Evolutionary conservation across 2,113 vertebrate species (phyloP), one percentile per base, ranked within the genome.

Genomic region (Protomyctophum bolini): DNA sequence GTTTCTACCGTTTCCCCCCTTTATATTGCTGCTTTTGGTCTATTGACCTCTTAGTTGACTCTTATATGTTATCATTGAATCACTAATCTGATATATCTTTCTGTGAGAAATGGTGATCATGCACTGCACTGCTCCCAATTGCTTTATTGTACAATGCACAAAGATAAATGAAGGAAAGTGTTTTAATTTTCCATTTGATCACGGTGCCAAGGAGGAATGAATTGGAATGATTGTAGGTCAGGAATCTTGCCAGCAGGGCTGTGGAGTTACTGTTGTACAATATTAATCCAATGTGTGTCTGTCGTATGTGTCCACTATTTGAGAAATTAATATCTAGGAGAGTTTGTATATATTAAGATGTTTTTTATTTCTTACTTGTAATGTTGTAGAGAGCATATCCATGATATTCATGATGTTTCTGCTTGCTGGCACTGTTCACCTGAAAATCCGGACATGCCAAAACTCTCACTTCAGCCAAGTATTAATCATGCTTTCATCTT

Each of bases 201-300:
- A 4, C 15, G 33, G 54, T 77, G 66, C 48, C 58, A 4, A 15
- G 58, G 52, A 57, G 52, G 52, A 58, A 9, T 59, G 58, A 58
- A 41, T 11, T 46, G 41, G 59, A 59, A 63, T 82, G 73, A 68
- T 71, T 77, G 69, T 70, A 9, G 33, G 50, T 70, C 54, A 41
- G 54, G 48, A 78, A 79, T 70, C 14, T 29, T 1, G 29, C 76
- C 70, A 75, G 77, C 70, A 75, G 66, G 76, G 54, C 80, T 81
- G 77, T 55, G 67, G 4, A 56, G 10, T 45, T n/a, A 4, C 7
- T 50, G 70, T 59, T 5, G 8, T 29, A 2, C 10, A 6, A 7
- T 68, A 41, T 51, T 73, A 57, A 64, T 59, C 33, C 2, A 61
- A 61, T 46, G 11, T 33, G n/a, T 10, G 28, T 59, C 59, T 10